Percentiles rank a stretch among this genome's conserved stretches.
phyloP scores from a whole-genome alignment of 37 sponge, comb jelly and placozoan species.

The Hexactinellida sp. region DNA sequence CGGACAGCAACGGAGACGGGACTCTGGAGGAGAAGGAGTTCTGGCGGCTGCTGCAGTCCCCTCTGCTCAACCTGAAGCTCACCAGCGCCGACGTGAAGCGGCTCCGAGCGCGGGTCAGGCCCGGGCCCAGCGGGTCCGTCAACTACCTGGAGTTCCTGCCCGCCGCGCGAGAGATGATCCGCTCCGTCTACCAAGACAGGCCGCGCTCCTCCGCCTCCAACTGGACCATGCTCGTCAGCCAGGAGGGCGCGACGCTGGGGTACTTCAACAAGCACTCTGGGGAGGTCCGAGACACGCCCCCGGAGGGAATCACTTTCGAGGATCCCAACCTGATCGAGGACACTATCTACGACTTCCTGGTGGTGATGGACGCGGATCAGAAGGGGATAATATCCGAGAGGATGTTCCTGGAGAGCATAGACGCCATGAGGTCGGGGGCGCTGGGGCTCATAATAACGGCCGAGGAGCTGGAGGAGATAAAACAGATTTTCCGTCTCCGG shows the following conservation, averaged over 20 bases:
- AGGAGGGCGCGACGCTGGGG: slow-evolving; percentile 23
- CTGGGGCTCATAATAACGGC: background rate
- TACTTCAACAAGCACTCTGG: slow-evolving; percentile 29
- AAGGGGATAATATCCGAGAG: background rate
- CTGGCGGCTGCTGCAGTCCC: slow-evolving; percentile 23
- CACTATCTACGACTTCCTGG: background rate
- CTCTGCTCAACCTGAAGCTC: slow-evolving; percentile 35
- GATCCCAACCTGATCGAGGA: background rate
- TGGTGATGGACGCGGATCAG: background rate
- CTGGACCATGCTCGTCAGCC: slow-evolving; percentile 27
- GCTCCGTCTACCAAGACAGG: slow-evolving; percentile 25
- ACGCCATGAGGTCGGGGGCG: background rate
- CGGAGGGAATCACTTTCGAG: background rate
- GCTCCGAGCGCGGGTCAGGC: slow-evolving; percentile 20
- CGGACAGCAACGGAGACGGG: background rate
- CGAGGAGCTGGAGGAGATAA: background rate
- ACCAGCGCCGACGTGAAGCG: slow-evolving; percentile 17
- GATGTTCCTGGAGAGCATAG: background rate
- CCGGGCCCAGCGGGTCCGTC: slow-evolving; percentile 26
- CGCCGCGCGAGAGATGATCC: slow-evolving; percentile 22
- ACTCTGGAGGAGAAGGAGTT: background rate
- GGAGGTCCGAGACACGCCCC: background rate
- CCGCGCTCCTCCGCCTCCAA: slow-evolving; percentile 18
- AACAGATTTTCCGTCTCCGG: slow-evolving; percentile 18
- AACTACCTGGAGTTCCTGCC: slow-evolving; percentile 32